A percentile compares a stretch with the other conserved stretches of the same genome.
Conservation (phyloP, 2,113 vertebrate genomes). For the Lepus americanus region DNA sequence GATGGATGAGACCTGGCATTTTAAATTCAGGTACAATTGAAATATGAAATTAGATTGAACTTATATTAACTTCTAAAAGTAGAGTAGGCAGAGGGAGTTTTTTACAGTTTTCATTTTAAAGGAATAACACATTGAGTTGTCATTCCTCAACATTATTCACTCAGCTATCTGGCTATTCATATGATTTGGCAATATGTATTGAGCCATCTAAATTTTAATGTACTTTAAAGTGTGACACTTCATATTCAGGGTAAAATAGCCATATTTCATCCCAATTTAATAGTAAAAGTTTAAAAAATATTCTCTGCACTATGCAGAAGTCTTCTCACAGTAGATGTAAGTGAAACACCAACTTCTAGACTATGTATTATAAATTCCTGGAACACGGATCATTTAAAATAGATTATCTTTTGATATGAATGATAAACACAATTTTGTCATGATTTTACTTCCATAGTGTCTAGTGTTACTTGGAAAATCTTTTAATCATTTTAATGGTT, state of each 20-base stretch:
- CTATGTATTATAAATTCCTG: slow-evolving; percentile 37
- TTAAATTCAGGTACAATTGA: slow-evolving; percentile 73
- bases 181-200: slow-evolving; percentile 46
- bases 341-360: slow-evolving; percentile 61
- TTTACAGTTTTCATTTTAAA: slow-evolving; percentile 46
- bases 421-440: slow-evolving; percentile 16
- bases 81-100: slow-evolving; percentile 51
- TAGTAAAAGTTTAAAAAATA: slow-evolving; percentile 65
- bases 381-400: slow-evolving; percentile 49
- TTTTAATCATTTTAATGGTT: not conserved
- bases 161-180: slow-evolving; percentile 45
- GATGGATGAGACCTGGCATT: slow-evolving; percentile 48
- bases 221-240: slow-evolving; percentile 54
- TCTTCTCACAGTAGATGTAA: not conserved
- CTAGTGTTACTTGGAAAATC: not conserved
- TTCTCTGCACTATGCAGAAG: not conserved
- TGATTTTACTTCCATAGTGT: slow-evolving; percentile 56
- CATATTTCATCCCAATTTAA: slow-evolving; percentile 60
- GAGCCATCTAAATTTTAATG: slow-evolving; percentile 74
- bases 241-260: slow-evolving; percentile 63
- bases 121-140: slow-evolving; percentile 67
- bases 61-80: slow-evolving; percentile 73
- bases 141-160: slow-evolving; percentile 70
- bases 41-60: slow-evolving; percentile 70
- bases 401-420: slow-evolving; percentile 48